Percentiles rank a stretch among this genome's conserved stretches.
These are phyloP conservation scores for Mergus octosetaceus DNA, from an alignment of 2,797 vertebrate species.

Conservation along the genomic window DNA sequence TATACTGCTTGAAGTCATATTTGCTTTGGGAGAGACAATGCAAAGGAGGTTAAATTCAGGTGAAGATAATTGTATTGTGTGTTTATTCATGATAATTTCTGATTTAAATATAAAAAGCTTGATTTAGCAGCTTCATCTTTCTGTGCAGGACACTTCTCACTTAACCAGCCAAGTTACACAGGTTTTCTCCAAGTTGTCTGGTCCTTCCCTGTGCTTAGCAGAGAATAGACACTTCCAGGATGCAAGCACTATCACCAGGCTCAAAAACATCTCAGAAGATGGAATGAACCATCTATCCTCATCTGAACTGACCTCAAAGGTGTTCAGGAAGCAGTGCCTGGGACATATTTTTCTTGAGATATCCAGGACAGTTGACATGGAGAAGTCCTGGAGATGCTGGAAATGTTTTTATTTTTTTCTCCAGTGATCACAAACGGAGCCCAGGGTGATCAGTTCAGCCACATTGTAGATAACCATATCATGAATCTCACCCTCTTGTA, in stretches of 20 bases:
- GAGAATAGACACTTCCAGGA: not conserved
- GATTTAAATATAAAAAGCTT: not conserved
- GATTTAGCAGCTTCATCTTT: not conserved
- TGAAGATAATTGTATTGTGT: not conserved
- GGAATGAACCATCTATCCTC: not conserved
- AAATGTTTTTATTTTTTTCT: not conserved
- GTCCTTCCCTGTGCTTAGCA: not conserved
- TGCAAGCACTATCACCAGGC: not conserved
- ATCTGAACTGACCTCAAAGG: not conserved
- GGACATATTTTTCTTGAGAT: not conserved
- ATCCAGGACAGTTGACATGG: not conserved
- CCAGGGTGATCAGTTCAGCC: not conserved
- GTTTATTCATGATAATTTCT: not conserved
- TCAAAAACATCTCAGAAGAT: not conserved
- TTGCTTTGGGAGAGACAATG: not conserved
- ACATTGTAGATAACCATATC: rapidly evolving
- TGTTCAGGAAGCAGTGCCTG: not conserved
- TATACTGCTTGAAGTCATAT: not conserved
- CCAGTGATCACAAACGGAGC: not conserved
- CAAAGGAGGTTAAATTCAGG: not conserved
- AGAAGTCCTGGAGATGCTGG: not conserved
- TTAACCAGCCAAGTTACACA: not conserved
- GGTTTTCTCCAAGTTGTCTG: not conserved
- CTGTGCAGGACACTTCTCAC: not conserved
- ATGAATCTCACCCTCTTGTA: not conserved